A percentile compares a stretch with the other conserved stretches of the same genome.
phyloP scores from a whole-genome alignment of 2,797 vertebrate species.

The Zenarchopterus dispar region DNA sequence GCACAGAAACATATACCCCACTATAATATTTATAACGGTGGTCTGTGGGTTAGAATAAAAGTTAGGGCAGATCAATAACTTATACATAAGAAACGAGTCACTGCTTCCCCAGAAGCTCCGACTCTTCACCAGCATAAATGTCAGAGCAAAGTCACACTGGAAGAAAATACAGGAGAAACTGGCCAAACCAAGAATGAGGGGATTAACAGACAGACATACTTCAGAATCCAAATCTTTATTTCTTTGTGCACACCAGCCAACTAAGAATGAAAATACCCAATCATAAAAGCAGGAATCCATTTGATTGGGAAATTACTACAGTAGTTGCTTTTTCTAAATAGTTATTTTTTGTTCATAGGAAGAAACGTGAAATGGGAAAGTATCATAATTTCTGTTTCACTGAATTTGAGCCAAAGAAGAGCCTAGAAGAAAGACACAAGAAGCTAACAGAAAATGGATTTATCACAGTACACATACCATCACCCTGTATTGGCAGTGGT shows the following conservation, averaged over 20 bases:
- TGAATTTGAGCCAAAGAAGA: conserved; percentile 8
- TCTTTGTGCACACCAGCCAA: background rate
- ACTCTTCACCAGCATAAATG: conserved; percentile 36
- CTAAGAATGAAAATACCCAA: background rate
- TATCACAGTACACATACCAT: background rate
- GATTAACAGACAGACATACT: too few species aligned
- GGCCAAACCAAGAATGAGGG: background rate
- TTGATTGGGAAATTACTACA: background rate
- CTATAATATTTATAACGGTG: conserved; percentile 59
- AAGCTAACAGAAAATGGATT: conserved; percentile 5
- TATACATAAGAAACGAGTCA: conserved; percentile 58
- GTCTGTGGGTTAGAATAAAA: conserved; percentile 25
- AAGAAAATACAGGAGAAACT: background rate
- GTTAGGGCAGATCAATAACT: conserved; percentile 26
- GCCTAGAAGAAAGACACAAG: background rate
- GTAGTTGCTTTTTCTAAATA: too few species aligned
- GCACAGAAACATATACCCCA: conserved; percentile 4
- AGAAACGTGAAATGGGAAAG: background rate
- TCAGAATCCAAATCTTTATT: background rate
- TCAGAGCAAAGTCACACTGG: conserved; percentile 25
- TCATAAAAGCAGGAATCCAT: background rate
- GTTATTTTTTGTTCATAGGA: background rate
- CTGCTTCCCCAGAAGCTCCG: background rate
- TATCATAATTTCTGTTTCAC: background rate
- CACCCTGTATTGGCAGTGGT: background rate